phyloP scores from a whole-genome alignment of 37 sponge, comb jelly and placozoan genomes.

The Chondrosia reniformis region DNA sequence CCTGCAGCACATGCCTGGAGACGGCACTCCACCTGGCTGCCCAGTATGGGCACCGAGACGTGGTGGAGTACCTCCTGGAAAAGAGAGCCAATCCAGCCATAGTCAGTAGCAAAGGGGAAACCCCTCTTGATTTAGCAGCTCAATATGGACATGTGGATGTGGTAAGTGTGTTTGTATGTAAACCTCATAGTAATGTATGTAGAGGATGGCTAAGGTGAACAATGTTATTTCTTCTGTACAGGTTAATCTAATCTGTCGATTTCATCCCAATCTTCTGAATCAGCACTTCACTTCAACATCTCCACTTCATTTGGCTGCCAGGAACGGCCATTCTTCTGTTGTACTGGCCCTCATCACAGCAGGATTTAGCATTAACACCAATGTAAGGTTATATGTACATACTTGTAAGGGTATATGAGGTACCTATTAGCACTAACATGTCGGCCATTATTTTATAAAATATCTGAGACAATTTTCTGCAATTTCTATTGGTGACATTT shows the following conservation, averaged over 20 bases:
- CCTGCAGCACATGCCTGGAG: slow-evolving; percentile 60
- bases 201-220: not conserved
- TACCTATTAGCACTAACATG: too few species aligned
- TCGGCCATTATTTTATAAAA: too few species aligned
- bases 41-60: slow-evolving; percentile 73
- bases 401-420: not conserved
- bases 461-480: not conserved
- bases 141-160: slow-evolving; percentile 69
- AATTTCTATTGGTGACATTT: not conserved
- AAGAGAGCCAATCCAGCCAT: slow-evolving; percentile 52
- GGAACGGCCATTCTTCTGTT: slow-evolving; percentile 73
- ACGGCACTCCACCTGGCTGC: slow-evolving; percentile 74
- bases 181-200: not conserved
- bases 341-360: slow-evolving; percentile 69
- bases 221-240: slow-evolving; percentile 8
- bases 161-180: slow-evolving; percentile 15
- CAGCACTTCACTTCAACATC: slow-evolving; percentile 2
- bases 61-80: slow-evolving; percentile 72
- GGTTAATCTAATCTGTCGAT: slow-evolving; percentile 25
- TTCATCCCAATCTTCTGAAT: slow-evolving; percentile 10
- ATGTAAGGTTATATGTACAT: slow-evolving; percentile 28
- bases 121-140: slow-evolving; percentile 66
- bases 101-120: slow-evolving; percentile 49
- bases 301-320: slow-evolving; percentile 78
- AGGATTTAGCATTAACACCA: slow-evolving; percentile 53